Percentiles rank a stretch among this genome's conserved stretches.
Conservation (phyloP, 2,888 invertebrate species). For the Apotomis capreana region DNA sequence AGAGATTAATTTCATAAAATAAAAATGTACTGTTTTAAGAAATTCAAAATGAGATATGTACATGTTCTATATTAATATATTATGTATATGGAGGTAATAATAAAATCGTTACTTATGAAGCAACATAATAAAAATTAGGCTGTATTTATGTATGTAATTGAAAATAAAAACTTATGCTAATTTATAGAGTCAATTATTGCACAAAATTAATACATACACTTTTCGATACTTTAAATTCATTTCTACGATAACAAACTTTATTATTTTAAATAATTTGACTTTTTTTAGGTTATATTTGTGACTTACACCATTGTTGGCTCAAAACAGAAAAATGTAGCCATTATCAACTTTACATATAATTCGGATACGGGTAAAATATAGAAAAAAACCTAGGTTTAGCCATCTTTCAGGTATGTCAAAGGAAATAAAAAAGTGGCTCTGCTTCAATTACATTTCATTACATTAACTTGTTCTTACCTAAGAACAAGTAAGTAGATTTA, state of each 20-base stretch:
- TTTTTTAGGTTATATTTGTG: not conserved
- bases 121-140: slow-evolving; percentile 30
- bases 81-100: slow-evolving; percentile 22
- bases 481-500: not conserved
- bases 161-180: slow-evolving; percentile 47
- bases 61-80: slow-evolving; percentile 22
- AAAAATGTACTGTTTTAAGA: slow-evolving; percentile 10
- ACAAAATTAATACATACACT: slow-evolving; percentile 44
- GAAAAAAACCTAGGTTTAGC: not conserved
- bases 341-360: not conserved
- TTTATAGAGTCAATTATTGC: slow-evolving; percentile 44
- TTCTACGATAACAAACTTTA: slow-evolving; percentile 4
- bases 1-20: slow-evolving; percentile 7
- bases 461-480: no score
- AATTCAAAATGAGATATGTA: slow-evolving; percentile 36
- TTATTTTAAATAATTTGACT: not conserved
- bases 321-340: not conserved
- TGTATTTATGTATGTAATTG: slow-evolving; percentile 30
- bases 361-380: no score
- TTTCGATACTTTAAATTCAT: slow-evolving; percentile 7
- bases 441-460: no score
- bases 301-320: not conserved
- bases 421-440: no score
- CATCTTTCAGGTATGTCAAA: no score
- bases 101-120: slow-evolving; percentile 15